phyloP scores from a whole-genome alignment of 2,113 vertebrate genomes.

The Eudyptes chrysolophus region DNA sequence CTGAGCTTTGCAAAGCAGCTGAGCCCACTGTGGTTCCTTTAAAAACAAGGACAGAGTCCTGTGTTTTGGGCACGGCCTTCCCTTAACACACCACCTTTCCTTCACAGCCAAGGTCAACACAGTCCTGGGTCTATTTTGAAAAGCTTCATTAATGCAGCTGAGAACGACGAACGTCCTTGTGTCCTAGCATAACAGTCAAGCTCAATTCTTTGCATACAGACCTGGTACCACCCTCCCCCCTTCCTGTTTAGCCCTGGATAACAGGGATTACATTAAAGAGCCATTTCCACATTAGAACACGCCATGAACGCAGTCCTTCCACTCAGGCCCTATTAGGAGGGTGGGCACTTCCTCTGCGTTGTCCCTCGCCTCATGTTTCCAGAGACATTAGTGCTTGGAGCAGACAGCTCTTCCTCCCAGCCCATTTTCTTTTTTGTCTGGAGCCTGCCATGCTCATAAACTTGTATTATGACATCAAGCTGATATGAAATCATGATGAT shows the following conservation, averaged over 20 bases:
- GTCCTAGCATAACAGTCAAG: neutral
- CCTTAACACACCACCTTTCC: neutral
- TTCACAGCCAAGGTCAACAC: neutral
- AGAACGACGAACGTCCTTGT: fast-evolving
- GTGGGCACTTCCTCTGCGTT: neutral
- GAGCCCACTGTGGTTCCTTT: neutral
- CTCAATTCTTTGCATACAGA: neutral
- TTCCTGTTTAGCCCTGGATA: neutral
- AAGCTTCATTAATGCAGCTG: fast-evolving
- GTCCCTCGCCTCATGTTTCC: neutral
- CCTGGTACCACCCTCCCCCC: neutral
- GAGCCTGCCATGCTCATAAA: neutral
- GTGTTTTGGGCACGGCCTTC: neutral
- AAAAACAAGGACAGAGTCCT: neutral
- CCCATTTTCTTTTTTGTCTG: neutral
- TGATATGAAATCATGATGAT: conserved; percentile 5
- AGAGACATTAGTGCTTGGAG: neutral
- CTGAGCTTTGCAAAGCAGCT: neutral
- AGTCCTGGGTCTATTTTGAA: neutral
- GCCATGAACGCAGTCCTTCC: neutral
- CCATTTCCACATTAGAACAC: neutral
- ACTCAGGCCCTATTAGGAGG: neutral
- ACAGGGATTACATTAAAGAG: neutral
- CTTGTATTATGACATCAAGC: neutral
- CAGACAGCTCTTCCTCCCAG: neutral